A percentile compares a stretch with the other conserved stretches of the same genome.
Conservation (phyloP, 1,140 invertebrate genomes). For the Caerostris extrusa region DNA sequence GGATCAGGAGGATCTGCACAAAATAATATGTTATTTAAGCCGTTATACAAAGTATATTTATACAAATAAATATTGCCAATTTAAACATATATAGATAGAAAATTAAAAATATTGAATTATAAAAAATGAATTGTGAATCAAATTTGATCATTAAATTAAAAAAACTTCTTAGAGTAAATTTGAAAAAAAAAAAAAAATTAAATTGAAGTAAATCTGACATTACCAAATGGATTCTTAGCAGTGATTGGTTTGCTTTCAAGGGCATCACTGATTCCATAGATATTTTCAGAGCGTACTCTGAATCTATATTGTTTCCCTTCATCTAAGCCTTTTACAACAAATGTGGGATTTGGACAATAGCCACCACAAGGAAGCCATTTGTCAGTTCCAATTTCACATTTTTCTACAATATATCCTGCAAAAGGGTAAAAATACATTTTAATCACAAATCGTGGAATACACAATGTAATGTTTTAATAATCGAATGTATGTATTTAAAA, state of each 20-base stretch:
- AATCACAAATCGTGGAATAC: background rate
- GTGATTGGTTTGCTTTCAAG: slow-evolving; percentile 83
- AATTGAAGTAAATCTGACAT: background rate
- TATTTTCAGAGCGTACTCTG: slow-evolving; percentile 95
- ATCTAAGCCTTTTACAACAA: slow-evolving; percentile 93
- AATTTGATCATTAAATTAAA: no score
- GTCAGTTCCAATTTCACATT: slow-evolving; percentile 91
- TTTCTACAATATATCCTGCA: slow-evolving; percentile 85
- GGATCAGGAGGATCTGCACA: slow-evolving; percentile 93
- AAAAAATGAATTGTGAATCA: no score
- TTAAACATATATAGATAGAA: no score
- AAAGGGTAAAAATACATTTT: background rate
- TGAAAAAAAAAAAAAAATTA: background rate
- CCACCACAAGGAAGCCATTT: slow-evolving; percentile 93
- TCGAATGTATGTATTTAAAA: background rate
- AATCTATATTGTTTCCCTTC: slow-evolving; percentile 92
- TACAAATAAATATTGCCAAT: no score
- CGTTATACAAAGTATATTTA: no score
- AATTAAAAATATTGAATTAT: no score
- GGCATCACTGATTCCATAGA: slow-evolving; percentile 76
- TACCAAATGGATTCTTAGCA: slow-evolving; percentile 81
- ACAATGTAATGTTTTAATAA: background rate
- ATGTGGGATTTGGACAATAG: slow-evolving; percentile 86
- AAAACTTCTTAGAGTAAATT: background rate
- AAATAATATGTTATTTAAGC: background rate